Evolutionary conservation across 2,797 vertebrate species (phyloP), one percentile per base, ranked within the genome.

Genomic region (Malacoraja senta): DNA sequence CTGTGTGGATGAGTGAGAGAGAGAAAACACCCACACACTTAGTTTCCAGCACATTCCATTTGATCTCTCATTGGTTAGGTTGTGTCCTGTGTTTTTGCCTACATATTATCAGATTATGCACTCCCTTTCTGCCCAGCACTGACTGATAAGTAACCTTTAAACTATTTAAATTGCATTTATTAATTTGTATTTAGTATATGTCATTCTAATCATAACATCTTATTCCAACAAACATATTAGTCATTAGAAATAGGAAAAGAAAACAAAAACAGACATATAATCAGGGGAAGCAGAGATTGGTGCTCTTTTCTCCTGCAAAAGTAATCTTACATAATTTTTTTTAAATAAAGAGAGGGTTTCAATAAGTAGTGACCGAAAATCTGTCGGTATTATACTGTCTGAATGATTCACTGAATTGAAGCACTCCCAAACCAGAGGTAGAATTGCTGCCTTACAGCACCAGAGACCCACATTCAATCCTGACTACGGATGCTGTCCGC

Each of bases 41-140:
- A 92, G 90, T 13, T 92, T 92, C 90, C 72, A 92, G 90, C 90
- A 92, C 72, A 92, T 92, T 92, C 90, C 58, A 76, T 92, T 92
- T 92, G 90, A 92, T 92, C 90, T 92, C 90, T 92, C 68, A 92
- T 76, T 92, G 71, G 90, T 74, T 92, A 35, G 32, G 38, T 53
- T 92, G 15, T 44, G 13, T 92, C 35, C 90, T 92, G 44, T 53
- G 53, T 38, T 29, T 38, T 76, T 76, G 24, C 71, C 72, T 53
- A 58, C 12, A 92, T 29, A n/a, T 68, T 35, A 88, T 17, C 84
- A 21, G 83, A 88, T n/a, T 68, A 61, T 61, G 3, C 19, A 88
- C 12, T 29, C 29, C n/a, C n/a, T 35, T 58, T 74, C 24, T 92
- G 35, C 32, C 38, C 68, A 74, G 72, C 24, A 74, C 68, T 1